phyloP scores from a whole-genome alignment of 1,140 invertebrate species.

The Steinernema khuongi region DNA sequence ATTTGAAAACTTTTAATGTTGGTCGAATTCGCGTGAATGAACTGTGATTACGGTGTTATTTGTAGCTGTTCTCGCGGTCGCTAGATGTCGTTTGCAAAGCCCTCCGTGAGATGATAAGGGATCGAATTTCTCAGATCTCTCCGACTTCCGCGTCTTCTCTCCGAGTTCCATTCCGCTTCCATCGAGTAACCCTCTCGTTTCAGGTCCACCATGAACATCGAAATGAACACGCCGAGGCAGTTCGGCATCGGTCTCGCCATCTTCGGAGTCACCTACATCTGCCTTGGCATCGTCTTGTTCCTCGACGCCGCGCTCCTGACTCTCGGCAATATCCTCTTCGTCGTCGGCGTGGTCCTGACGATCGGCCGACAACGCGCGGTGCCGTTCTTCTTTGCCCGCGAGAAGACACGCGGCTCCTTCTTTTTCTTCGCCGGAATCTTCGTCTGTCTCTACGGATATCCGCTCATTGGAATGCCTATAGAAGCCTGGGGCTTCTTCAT shows the following conservation, averaged over 20 bases:
- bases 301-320: not conserved
- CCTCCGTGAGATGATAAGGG: too few species aligned
- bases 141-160: too few species aligned
- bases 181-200: too few species aligned
- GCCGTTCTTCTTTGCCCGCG: not conserved
- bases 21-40: too few species aligned
- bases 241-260: not conserved
- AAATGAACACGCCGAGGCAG: not conserved
- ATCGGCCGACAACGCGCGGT: not conserved
- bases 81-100: too few species aligned
- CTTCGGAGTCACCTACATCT: not conserved
- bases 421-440: not conserved
- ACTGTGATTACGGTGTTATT: too few species aligned
- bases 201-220: not conserved
- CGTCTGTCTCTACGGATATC: not conserved
- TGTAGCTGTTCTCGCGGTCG: not conserved
- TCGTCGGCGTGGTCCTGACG: not conserved
- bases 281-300: not conserved
- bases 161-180: too few species aligned
- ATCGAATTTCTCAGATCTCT: too few species aligned
- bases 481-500: slow-evolving; percentile 1
- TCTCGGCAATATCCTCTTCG: not conserved
- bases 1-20: too few species aligned
- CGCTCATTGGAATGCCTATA: not conserved
- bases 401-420: not conserved